A percentile compares a stretch with the other conserved stretches of the same genome.
Evolutionary conservation across 2,888 invertebrate species (phyloP).

Genomic region (Cantharis flavilabris): DNA sequence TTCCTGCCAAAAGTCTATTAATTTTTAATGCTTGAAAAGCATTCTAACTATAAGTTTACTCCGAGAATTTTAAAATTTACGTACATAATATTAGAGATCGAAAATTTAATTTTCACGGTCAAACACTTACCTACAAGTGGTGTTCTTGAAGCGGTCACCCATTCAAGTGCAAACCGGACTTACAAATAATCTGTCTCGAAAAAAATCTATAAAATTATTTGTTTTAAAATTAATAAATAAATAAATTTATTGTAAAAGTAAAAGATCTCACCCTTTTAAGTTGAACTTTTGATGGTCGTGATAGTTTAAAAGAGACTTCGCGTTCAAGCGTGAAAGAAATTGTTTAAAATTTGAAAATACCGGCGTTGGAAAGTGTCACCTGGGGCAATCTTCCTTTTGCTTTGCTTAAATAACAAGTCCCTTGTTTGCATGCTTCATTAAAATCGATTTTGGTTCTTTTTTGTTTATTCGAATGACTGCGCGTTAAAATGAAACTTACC

Average conservation of each 20-base stretch:
- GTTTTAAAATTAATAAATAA: not conserved
- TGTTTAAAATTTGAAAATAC: not conserved
- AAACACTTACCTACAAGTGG: too few relatives aligned
- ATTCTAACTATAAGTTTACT: not conserved
- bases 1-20: not conserved
- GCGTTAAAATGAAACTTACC: not conserved
- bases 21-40: not conserved
- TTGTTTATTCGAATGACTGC: not conserved
- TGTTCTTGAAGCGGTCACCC: too few relatives aligned
- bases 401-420: not conserved
- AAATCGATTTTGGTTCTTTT: not conserved
- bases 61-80: not conserved
- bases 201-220: too few relatives aligned
- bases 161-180: too few relatives aligned
- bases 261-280: not conserved
- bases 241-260: not conserved
- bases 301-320: not conserved
- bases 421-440: not conserved
- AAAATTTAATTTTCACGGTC: not conserved
- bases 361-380: not conserved
- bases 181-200: too few relatives aligned
- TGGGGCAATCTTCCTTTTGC: not conserved
- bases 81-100: not conserved
- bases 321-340: not conserved
- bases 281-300: not conserved